Conservation (phyloP, 2,888 invertebrate genomes). For the Falcaria lacertinaria region DNA sequence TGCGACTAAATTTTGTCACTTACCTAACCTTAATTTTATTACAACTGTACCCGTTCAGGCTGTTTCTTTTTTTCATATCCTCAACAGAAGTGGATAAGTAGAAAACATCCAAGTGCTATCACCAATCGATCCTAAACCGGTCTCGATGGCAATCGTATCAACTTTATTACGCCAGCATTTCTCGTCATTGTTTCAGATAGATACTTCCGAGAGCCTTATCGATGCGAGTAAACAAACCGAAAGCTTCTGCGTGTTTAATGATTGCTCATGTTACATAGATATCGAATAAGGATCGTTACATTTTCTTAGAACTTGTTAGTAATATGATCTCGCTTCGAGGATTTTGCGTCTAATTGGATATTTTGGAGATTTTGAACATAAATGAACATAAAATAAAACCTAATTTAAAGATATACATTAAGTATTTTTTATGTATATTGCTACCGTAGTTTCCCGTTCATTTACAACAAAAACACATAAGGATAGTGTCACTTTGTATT, state of each 20-base stretch:
- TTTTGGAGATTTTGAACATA: too few relatives aligned
- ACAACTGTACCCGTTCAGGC: too few relatives aligned
- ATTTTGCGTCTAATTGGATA: neutral
- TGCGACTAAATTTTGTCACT: too few relatives aligned
- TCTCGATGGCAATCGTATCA: slow-evolving; percentile 7
- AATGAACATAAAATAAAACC: too few relatives aligned
- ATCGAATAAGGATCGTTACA: neutral
- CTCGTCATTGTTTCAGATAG: slow-evolving; percentile 34
- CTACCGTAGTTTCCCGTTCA: too few relatives aligned
- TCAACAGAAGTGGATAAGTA: neutral
- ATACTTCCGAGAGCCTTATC: slow-evolving; percentile 41
- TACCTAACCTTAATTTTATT: too few relatives aligned
- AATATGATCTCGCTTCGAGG: neutral
- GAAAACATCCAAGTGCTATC: slow-evolving; percentile 6
- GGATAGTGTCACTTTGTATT: too few relatives aligned
- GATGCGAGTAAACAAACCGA: slow-evolving; percentile 26
- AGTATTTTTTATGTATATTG: too few relatives aligned
- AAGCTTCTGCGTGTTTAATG: slow-evolving; percentile 40
- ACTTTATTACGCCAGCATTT: slow-evolving; percentile 16
- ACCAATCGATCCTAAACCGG: slow-evolving; percentile 13
- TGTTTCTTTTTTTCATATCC: neutral
- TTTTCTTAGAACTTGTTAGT: neutral
- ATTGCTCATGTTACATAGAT: slow-evolving; percentile 23
- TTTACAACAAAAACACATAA: too few relatives aligned
- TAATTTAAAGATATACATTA: too few relatives aligned